Evolutionary conservation across 2,888 invertebrate species (phyloP), one percentile per base, ranked within the genome.

Genomic region (Bombyx huttoni): DNA sequence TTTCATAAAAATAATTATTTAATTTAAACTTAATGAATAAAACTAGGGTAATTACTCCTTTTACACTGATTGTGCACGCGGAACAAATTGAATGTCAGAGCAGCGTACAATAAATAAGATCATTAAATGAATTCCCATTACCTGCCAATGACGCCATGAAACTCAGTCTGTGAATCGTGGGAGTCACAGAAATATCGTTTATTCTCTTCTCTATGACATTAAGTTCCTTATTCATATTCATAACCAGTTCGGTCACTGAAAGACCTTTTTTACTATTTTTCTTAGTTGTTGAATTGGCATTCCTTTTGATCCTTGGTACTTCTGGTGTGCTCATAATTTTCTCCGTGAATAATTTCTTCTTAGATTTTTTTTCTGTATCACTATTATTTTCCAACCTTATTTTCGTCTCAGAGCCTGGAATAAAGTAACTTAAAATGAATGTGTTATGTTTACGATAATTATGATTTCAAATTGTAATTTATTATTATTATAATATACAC

Each of bases 71-170:
- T n/a, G 24, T 24, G 24, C 5, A 24, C 2, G 24, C 24, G 24
- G 24, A 24, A 24, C 24, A 24, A 24, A 24, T 3, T 24, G 24
- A 24, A 24, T 2, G 24, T 3, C 24, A 2, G 2, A 0, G 5
- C 1, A 24, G 5, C 24, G 24, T 24, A 24, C 24, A 24, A 3
- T 24, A 0, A 48, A 34, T 50, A 47, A 13, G 7, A 13, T 12
- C 40, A 33, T 13, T 3, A 10, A 33, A 45, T 47, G 13, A 24
- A 47, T 24, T 40, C 3, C 47, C 14, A 35, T 50, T 46, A 91
- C 91, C 89, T 67, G 90, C 89, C 56, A 91, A 74, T 48, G 91
- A 91, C 50, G 84, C 89, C 54, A 91, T 68, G 65, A 91, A 91
- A 60, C 81, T 85, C 8, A 89, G 73, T 49, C 78, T 75, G 54